Evolutionary conservation across 2,797 vertebrate genomes (phyloP), one percentile per base, ranked within the genome.

Genomic region (Phylloscopus collybita): DNA sequence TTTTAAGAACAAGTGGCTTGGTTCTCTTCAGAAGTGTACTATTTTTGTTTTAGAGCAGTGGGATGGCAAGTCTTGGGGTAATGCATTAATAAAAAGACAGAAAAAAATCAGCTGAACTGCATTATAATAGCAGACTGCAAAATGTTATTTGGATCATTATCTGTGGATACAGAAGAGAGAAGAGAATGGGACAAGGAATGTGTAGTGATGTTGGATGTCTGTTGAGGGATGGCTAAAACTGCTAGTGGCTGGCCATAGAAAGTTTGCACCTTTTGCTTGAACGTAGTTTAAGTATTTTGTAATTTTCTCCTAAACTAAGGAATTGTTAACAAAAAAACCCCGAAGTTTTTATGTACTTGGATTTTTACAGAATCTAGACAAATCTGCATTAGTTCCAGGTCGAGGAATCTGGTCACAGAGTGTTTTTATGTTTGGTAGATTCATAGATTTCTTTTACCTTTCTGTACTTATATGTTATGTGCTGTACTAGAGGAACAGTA

Each of bases 41-140:
- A 95, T 92, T 97, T 97, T 95, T 94, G 80, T 95, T 94, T 88
- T 75, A 44, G 76, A 94, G 82, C 75, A 85, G 91, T 88, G 81
- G 81, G 89, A 93, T 88, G 72, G 88, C 66, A 88, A 88, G 53
- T 90, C 88, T 83, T 80, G 34, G 61, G 72, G 79, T 88, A 73
- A 60, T 90, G 32, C 76, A 40, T 82, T 93, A 92, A 88, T 53
- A 64, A 86, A 90, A 88, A 59, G n/a, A 32, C 25, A 49, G 60
- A 13, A 11, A 8, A 85, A 32, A 75, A 74, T 13, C 16, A 84
- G n/a, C 53, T 0, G 0, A 65, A 57, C 57, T 53, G 80, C 25
- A 40, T 79, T 91, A 6, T 83, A 86, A 65, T 88, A 94, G 56
- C 76, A 85, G 88, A 56, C 49, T 92, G 36, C 66, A 79, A 88